A percentile compares a stretch with the other conserved stretches of the same genome.
These are phyloP conservation scores for Holothuria scabra DNA, from an alignment of 53 echinoderm and acorn worm genomes.

Conservation along the genomic window DNA sequence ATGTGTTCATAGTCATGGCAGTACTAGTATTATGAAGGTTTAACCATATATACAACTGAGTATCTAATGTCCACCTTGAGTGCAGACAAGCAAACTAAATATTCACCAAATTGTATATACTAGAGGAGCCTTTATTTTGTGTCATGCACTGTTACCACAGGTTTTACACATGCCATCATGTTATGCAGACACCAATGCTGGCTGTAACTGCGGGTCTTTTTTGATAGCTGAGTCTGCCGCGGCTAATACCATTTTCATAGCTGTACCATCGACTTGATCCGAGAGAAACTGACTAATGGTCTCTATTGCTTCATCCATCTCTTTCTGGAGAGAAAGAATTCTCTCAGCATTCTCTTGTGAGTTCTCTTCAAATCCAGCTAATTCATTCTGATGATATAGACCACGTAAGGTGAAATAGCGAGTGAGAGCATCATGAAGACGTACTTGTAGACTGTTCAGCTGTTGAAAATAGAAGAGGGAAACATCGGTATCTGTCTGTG, in stretches of 20 bases:
- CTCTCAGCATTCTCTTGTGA: slow-evolving; percentile 73
- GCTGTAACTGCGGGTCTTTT: background rate
- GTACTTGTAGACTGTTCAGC: slow-evolving; percentile 88
- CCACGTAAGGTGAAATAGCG: slow-evolving; percentile 92
- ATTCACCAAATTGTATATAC: no score
- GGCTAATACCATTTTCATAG: slow-evolving; percentile 67
- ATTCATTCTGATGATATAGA: slow-evolving; percentile 85
- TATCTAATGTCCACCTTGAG: no score
- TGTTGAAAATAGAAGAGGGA: slow-evolving; percentile 14
- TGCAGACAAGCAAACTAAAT: no score
- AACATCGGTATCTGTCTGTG: background rate
- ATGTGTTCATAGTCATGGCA: no score
- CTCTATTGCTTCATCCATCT: slow-evolving; percentile 82
- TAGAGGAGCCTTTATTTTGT: no score
- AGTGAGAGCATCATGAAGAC: slow-evolving; percentile 84
- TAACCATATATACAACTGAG: no score
- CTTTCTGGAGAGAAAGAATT: slow-evolving; percentile 67
- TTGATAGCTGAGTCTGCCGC: slow-evolving; percentile 65
- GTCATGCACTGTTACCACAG: no score
- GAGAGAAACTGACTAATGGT: slow-evolving; percentile 85
- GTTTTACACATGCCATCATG: no score
- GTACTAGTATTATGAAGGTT: no score
- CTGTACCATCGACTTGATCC: slow-evolving; percentile 89
- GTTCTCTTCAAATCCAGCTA: slow-evolving; percentile 85
- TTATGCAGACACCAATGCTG: no score